Conservation (phyloP, 2,888 invertebrate species). For the Platycnemis pennipes region DNA sequence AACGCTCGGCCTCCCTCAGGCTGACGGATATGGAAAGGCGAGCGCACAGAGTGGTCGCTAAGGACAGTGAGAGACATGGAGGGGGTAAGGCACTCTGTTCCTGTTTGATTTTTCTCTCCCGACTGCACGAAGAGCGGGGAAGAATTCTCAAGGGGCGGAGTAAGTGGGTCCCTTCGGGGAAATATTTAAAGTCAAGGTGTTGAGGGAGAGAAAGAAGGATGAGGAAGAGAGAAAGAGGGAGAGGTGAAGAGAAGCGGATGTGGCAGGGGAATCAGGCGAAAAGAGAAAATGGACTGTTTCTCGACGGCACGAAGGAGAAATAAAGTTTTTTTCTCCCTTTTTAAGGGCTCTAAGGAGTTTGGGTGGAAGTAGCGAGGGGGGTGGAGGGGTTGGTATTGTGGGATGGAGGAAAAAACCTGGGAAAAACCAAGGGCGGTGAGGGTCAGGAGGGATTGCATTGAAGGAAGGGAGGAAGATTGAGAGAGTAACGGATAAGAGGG, state of each 20-base stretch:
- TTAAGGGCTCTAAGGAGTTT: constrained; percentile 23
- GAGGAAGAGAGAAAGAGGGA: neutral
- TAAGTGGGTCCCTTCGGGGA: constrained; percentile 16
- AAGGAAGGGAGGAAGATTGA: neutral
- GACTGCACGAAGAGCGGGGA: constrained; percentile 9
- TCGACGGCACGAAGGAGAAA: constrained; percentile 18
- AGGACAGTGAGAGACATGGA: no score
- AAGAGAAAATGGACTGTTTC: constrained; percentile 12
- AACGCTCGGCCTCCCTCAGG: no score
- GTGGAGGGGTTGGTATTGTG: constrained; percentile 24
- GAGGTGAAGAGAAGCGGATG: neutral
- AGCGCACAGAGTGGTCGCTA: no score
- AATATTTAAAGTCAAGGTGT: constrained; percentile 49
- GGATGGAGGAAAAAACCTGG: neutral
- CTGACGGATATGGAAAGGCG: no score
- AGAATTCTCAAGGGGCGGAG: constrained; percentile 43
- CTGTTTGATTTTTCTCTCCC: constrained; percentile 10
- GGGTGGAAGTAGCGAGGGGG: neutral
- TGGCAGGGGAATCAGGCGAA: neutral
- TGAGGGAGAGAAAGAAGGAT: neutral
- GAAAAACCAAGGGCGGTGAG: neutral
- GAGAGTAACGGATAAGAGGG: constrained; percentile 6
- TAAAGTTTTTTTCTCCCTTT: constrained; percentile 27
- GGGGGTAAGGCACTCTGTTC: no score
- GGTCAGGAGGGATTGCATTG: neutral